Conservation (phyloP, 2,797 vertebrate genomes). For the Forpus xanthops region DNA sequence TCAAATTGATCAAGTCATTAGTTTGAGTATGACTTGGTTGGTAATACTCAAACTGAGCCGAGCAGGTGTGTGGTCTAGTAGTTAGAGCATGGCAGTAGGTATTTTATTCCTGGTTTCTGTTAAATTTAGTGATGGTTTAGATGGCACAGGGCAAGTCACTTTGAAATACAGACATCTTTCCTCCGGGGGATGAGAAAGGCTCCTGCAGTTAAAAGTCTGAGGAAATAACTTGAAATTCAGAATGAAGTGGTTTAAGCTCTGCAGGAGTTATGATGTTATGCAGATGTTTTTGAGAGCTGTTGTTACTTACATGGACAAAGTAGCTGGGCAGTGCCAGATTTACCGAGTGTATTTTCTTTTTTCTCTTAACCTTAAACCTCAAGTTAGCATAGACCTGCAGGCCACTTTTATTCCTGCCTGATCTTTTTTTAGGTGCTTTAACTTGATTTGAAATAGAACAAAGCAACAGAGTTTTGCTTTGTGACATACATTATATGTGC, state of each 20-base stretch:
- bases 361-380: neutral
- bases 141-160: neutral
- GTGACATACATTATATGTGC: neutral
- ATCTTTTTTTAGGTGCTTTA: neutral
- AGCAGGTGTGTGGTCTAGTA: neutral
- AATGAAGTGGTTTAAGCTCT: neutral
- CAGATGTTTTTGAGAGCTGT: neutral
- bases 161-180: neutral
- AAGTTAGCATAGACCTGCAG: neutral
- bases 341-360: neutral
- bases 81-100: neutral
- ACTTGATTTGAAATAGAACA: neutral
- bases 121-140: neutral
- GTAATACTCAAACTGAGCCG: neutral
- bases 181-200: neutral
- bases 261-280: neutral
- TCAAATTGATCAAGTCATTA: neutral
- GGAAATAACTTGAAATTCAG: neutral
- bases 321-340: neutral
- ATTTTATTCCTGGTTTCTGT: neutral
- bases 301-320: neutral
- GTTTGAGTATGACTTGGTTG: neutral
- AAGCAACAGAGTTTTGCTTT: conserved; percentile 29
- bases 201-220: neutral
- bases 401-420: neutral